Conservation (phyloP, 2,888 invertebrate genomes). For the Drosophila imparisetae region DNA sequence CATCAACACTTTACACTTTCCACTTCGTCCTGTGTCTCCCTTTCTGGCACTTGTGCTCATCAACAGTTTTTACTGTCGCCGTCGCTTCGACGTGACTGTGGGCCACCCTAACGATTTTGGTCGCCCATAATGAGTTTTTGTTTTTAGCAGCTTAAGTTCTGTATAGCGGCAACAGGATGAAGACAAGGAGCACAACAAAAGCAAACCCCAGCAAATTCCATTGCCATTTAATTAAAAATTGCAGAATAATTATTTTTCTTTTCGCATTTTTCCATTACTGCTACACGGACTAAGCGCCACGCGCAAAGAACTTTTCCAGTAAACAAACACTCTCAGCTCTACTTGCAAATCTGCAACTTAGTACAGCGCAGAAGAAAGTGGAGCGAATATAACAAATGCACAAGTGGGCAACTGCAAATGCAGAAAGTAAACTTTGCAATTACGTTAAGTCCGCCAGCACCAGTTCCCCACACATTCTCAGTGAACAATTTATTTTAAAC, state of each 20-base stretch:
- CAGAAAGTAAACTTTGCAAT: constrained; percentile 71
- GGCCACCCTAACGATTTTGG: constrained; percentile 67
- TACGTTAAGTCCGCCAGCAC: constrained; percentile 70
- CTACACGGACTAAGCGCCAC: constrained; percentile 21
- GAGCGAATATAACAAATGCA: constrained; percentile 18
- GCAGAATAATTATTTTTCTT: constrained; percentile 80
- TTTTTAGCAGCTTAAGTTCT: constrained; percentile 76
- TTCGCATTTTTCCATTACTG: constrained; percentile 47
- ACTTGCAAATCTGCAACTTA: constrained; percentile 75
- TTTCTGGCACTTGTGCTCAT: constrained; percentile 38
- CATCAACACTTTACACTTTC: constrained; percentile 60
- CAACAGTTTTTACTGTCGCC: constrained; percentile 33
- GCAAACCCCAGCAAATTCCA: constrained; percentile 61
- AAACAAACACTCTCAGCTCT: constrained; percentile 66
- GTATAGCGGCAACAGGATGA: constrained; percentile 46
- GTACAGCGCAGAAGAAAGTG: constrained; percentile 50
- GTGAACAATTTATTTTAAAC: constrained; percentile 70
- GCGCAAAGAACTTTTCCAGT: constrained; percentile 53
- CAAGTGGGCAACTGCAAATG: constrained; percentile 38
- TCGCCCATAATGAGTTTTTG: constrained; percentile 77
- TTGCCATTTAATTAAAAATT: constrained; percentile 80
- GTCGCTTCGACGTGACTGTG: constrained; percentile 28
- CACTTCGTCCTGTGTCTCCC: constrained; percentile 36
- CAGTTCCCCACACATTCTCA: constrained; percentile 60
- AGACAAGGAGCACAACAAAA: constrained; percentile 44